Conservation (phyloP, 2,113 vertebrate species). For the Zosterops borbonicus region DNA sequence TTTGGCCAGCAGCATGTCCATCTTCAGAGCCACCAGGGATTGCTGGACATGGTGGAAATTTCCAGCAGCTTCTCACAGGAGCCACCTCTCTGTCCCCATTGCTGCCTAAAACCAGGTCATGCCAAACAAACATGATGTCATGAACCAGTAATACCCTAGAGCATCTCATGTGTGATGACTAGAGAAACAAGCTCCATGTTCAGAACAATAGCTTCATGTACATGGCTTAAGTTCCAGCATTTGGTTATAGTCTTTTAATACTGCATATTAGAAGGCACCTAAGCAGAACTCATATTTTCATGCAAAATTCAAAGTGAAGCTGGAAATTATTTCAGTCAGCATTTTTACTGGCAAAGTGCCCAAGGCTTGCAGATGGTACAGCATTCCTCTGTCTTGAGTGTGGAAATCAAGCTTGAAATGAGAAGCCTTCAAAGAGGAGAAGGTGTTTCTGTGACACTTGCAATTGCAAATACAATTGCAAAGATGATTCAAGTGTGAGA, state of each 20-base stretch:
- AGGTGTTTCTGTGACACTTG: conserved; percentile 13
- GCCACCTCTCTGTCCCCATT: background rate
- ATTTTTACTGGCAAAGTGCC: background rate
- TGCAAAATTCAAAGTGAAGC: background rate
- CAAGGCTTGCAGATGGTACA: conserved; percentile 3
- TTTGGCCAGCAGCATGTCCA: background rate
- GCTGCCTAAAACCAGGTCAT: accelerated
- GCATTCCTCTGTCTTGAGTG: background rate
- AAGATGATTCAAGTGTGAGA: conserved; percentile 7
- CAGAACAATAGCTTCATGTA: background rate
- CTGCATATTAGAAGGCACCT: background rate
- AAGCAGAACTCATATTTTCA: background rate
- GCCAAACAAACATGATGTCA: background rate
- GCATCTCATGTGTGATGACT: background rate
- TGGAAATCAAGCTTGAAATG: conserved; percentile 37
- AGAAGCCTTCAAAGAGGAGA: background rate
- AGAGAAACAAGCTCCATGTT: background rate
- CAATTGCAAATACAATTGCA: background rate
- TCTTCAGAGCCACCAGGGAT: background rate
- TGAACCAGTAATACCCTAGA: background rate
- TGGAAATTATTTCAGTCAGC: background rate
- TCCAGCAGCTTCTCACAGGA: background rate
- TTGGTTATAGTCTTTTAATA: background rate
- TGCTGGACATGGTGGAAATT: background rate
- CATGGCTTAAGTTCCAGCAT: background rate